These are phyloP conservation scores for Monodelphis domestica DNA, from an alignment of 2,797 vertebrate genomes.

Conservation along the genomic window DNA sequence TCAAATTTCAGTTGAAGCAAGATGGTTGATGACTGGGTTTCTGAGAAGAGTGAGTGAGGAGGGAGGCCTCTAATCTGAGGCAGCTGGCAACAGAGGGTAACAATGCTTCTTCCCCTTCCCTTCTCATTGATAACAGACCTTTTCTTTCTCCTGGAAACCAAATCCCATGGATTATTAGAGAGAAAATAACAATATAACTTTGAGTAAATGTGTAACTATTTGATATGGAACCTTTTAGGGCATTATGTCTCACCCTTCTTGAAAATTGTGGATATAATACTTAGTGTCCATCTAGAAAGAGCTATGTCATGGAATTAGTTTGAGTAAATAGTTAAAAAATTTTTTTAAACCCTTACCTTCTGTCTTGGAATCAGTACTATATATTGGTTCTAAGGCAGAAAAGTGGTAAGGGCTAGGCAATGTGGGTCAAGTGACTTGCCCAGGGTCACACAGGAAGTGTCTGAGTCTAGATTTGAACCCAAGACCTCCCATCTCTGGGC, in stretches of 20 bases:
- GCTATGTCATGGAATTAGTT: background rate
- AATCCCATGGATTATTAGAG: background rate
- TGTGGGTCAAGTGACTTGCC: too few relatives aligned
- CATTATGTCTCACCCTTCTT: background rate
- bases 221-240: background rate
- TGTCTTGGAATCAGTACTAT: too few relatives aligned
- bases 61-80: background rate
- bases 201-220: background rate
- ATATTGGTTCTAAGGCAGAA: too few relatives aligned
- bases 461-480: too few relatives aligned
- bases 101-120: background rate
- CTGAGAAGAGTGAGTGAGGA: background rate
- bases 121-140: background rate
- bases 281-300: background rate
- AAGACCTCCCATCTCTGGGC: too few relatives aligned
- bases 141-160: background rate
- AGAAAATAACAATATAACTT: background rate
- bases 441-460: too few relatives aligned
- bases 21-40: background rate
- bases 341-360: too few relatives aligned
- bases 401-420: too few relatives aligned
- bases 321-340: background rate
- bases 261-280: background rate
- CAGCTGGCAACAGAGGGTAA: too few relatives aligned
- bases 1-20: background rate